Percentiles rank a stretch among this genome's conserved stretches.
Evolutionary conservation across 2,797 vertebrate genomes (phyloP).

Genomic region (Parauchenoglanis punctatus): DNA sequence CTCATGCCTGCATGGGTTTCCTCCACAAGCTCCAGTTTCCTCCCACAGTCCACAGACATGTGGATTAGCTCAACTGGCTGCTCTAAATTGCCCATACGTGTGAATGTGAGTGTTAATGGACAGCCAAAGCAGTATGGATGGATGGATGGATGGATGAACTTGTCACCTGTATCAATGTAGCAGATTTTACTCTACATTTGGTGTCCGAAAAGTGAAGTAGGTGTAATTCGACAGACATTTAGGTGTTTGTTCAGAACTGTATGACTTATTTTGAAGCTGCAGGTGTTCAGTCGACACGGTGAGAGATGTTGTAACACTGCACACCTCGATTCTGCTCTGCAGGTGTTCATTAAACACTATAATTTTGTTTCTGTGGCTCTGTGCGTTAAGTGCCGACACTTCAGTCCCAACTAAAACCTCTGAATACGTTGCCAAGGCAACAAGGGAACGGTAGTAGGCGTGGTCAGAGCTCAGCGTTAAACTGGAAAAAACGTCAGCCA

Average conservation of each 20-base stretch:
- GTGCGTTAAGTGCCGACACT: neutral
- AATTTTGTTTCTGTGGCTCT: neutral
- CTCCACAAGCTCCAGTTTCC: no score
- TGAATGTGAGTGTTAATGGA: no score
- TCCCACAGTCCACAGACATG: no score
- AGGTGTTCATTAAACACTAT: slow-evolving; percentile 8
- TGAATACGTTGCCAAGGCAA: slow-evolving; percentile 77
- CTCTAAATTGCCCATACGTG: no score
- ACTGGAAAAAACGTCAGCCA: no score
- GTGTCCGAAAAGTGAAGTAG: no score
- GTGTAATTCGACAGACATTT: neutral
- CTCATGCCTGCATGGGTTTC: no score
- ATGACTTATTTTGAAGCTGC: neutral
- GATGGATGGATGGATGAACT: no score
- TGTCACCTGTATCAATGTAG: neutral
- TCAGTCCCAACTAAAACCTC: slow-evolving; percentile 32
- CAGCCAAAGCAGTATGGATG: no score
- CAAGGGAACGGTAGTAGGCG: slow-evolving; percentile 54
- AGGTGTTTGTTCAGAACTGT: neutral
- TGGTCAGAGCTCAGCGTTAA: neutral
- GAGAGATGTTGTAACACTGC: neutral
- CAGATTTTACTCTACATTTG: neutral
- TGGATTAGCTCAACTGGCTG: no score
- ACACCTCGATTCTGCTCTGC: neutral
- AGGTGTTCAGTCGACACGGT: neutral